Base-by-base conservation (phyloP, 2,888 invertebrate genomes). In the Netelia fuscicornis region DNA sequence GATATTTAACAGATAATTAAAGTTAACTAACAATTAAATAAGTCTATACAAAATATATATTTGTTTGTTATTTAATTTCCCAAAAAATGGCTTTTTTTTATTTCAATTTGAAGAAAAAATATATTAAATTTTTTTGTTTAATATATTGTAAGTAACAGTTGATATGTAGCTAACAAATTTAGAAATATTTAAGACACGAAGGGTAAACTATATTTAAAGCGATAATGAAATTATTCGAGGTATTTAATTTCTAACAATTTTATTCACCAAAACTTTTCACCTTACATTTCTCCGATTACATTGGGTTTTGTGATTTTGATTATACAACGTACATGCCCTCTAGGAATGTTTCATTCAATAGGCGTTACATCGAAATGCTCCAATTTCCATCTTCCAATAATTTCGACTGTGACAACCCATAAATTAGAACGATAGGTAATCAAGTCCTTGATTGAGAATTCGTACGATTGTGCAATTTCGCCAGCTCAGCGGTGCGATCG, bases 401-500 rank as follows among this genome's bases (percentile, higher is more conserved):
- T 62, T 30, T 30, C 37, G 17, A 13, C 52, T 20, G 37, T 17
- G 52, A 54, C 17, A 60, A 75, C 64, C 48, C 23, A 44, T 58
- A 5, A 44, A 68, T 58, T 44, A 17, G 13, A 37, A 11, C n/a
- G 30, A 17, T 25, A 13, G 25, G 30, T 23, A 25, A 5, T 48
- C 37, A 68, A 20, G 30, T 17, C n/a, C 23, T 78, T 44, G 60
- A 42, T 23, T 48, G 13, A 20, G 68, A 48, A 30, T 67, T 77
- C 68, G 77, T 68, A 68, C 68, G 54, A 75, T 76, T 67, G 76
- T 77, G 64, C 58, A 75, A 65, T 71, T 48, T 20, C 9, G 64
- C 70, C 75, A 70, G 71, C 25, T 83, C 79, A 9, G 75, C 56
- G 17, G 48, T 64, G 17, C 75, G 58, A 23, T 30, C 75, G 13